phyloP scores from a whole-genome alignment of 1,140 invertebrate species.

The Bombus superbus region DNA sequence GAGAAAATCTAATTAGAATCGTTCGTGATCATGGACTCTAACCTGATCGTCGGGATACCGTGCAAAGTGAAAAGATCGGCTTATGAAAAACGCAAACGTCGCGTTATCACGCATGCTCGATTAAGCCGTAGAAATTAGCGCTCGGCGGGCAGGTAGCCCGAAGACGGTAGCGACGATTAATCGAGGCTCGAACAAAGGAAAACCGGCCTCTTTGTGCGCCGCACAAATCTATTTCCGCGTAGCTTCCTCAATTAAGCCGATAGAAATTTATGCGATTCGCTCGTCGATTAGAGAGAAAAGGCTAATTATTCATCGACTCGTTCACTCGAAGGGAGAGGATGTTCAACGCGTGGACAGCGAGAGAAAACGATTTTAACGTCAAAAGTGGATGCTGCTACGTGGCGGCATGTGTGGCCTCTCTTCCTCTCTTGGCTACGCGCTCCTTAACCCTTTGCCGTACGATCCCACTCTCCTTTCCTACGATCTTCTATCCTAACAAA shows the following conservation, averaged over 20 bases:
- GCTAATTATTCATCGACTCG: conserved; percentile 49
- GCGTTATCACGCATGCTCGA: not conserved
- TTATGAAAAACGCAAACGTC: not conserved
- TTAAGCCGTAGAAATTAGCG: conserved; percentile 11
- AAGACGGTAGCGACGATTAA: conserved; percentile 42
- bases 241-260: conserved; percentile 62
- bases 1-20: too few relatives aligned
- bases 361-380: too few relatives aligned
- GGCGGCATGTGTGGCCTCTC: too few relatives aligned
- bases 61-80: too few relatives aligned
- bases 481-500: too few relatives aligned
- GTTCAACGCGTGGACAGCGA: conserved; percentile 29
- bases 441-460: too few relatives aligned
- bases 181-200: not conserved
- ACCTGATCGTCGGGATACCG: too few relatives aligned
- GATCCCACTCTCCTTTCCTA: too few relatives aligned
- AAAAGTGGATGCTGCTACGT: too few relatives aligned
- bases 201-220: conserved; percentile 34
- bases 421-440: too few relatives aligned
- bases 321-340: conserved; percentile 18
- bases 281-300: conserved; percentile 44
- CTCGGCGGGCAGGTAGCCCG: not conserved
- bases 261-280: conserved; percentile 54
- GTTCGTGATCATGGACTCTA: too few relatives aligned
- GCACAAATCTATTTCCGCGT: conserved; percentile 48